Evolutionary conservation across 2,888 invertebrate genomes (phyloP).

Genomic region (Noctua comes): DNA sequence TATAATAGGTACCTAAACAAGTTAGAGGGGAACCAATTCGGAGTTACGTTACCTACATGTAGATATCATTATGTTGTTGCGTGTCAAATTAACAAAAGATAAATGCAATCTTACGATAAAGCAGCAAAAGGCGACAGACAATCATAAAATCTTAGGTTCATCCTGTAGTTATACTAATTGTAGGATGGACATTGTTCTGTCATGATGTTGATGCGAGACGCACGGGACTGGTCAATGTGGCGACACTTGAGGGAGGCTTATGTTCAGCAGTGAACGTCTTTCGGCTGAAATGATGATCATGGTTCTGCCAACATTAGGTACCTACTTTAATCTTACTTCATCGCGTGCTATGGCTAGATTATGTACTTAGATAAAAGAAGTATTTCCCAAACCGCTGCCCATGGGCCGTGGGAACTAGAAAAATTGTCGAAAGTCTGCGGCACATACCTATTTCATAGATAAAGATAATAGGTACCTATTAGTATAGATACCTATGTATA

Average conservation of each 20-base stretch:
- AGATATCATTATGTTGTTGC: neutral
- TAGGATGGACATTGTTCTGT: slow-evolving; percentile 10
- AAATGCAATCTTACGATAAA: neutral
- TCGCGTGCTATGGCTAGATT: neutral
- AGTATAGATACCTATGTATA: neutral
- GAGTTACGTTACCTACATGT: neutral
- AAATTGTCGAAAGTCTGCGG: neutral
- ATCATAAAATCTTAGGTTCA: neutral
- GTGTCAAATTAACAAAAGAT: neutral
- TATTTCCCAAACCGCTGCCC: slow-evolving; percentile 1
- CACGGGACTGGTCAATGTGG: no score
- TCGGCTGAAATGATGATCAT: no score
- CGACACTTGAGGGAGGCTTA: no score
- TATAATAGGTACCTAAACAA: neutral
- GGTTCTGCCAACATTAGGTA: neutral
- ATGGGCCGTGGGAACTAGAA: neutral
- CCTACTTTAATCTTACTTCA: slow-evolving; percentile 31
- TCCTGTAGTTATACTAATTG: slow-evolving; percentile 26
- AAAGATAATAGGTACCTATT: neutral
- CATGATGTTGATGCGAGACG: no score
- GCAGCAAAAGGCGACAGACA: neutral
- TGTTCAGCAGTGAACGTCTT: no score
- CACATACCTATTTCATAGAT: neutral
- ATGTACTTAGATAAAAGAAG: neutral
- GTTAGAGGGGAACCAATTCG: neutral